Percentiles rank a stretch among this genome's conserved stretches.
phyloP scores from a whole-genome alignment of 2,888 invertebrate species.

The Boloria euphrosyne region DNA sequence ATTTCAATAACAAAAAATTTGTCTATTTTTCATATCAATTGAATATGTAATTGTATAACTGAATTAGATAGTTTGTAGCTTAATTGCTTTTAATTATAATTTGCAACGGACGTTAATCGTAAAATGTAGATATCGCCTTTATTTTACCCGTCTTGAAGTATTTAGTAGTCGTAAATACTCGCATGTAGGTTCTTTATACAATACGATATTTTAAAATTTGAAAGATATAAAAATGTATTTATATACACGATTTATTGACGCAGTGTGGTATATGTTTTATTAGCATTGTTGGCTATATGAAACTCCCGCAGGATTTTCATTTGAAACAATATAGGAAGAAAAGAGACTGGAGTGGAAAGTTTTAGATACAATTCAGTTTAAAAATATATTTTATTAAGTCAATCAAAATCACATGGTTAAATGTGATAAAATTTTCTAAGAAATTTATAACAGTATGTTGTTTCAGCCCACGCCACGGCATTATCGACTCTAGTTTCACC shows the following conservation, averaged over 20 bases:
- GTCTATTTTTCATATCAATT: no score
- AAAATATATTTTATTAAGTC: slow-evolving; percentile 6
- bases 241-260: no score
- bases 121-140: slow-evolving; percentile 14
- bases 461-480: slow-evolving; percentile 41
- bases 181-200: slow-evolving; percentile 7
- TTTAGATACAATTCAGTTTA: no score
- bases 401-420: slow-evolving; percentile 5
- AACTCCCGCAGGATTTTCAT: no score
- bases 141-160: background rate
- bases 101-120: slow-evolving; percentile 24
- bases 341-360: no score
- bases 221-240: no score
- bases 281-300: no score
- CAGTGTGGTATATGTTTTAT: no score
- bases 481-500: slow-evolving; percentile 46
- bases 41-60: no score
- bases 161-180: background rate
- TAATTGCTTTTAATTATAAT: slow-evolving; percentile 28
- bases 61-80: slow-evolving; percentile 1
- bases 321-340: no score
- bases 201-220: slow-evolving; percentile 2
- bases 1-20: no score
- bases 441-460: slow-evolving; percentile 36
- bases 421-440: slow-evolving; percentile 25